Percentiles rank a stretch among this genome's conserved stretches.
Evolutionary conservation across 2,888 invertebrate species (phyloP).

Genomic region (Drosophila lacicola): DNA sequence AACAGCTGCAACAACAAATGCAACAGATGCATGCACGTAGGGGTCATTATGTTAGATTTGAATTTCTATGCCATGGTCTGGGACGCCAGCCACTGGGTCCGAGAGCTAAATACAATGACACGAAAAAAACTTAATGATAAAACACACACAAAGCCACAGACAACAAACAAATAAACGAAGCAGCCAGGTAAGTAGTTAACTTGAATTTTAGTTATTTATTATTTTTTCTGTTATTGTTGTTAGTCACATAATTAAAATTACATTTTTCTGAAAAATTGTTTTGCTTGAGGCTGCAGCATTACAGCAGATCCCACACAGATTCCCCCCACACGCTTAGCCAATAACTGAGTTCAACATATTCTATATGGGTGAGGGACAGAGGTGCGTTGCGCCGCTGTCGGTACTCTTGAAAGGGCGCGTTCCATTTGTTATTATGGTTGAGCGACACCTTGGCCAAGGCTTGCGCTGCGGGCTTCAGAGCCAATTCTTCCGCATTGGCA

Average conservation of each 20-base stretch:
- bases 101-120: constrained; percentile 40
- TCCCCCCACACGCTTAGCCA: neutral
- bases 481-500: constrained; percentile 51
- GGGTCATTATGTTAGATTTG: constrained; percentile 58
- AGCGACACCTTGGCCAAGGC: constrained; percentile 24
- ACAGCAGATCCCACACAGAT: constrained; percentile 15
- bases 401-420: constrained; percentile 6
- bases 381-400: neutral
- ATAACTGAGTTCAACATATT: neutral
- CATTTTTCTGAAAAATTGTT: constrained; percentile 55
- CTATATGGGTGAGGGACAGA: neutral
- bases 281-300: constrained; percentile 37
- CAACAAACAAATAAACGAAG: constrained; percentile 18
- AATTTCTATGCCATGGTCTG: constrained; percentile 84
- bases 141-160: constrained; percentile 25
- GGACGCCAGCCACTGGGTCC: constrained; percentile 60
- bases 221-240: constrained; percentile 9
- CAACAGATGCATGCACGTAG: constrained; percentile 18
- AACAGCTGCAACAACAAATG: constrained; percentile 4
- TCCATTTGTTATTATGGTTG: constrained; percentile 30
- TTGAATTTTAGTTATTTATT: constrained; percentile 26
- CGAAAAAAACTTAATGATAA: constrained; percentile 27
- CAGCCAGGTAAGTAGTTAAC: constrained; percentile 18
- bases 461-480: constrained; percentile 30
- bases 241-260: constrained; percentile 67